Evolutionary conservation across 2,888 invertebrate genomes (phyloP), one percentile per base, ranked within the genome.

Genomic region (Bombylius major): DNA sequence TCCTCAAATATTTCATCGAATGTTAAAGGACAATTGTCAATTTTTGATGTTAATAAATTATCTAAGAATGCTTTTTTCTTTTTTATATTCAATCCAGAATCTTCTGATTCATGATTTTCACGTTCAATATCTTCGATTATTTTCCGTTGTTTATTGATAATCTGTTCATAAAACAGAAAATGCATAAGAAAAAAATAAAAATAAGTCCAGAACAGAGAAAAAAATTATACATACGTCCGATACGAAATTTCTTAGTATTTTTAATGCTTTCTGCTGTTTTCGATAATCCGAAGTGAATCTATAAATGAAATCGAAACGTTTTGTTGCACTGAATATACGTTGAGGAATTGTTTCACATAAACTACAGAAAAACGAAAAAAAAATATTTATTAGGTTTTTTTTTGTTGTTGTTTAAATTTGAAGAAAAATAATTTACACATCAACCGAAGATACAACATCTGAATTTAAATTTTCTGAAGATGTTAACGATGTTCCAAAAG

Each of bases 1-100:
- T 72, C 72, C 52, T 72, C 72, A 45, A 67, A 70, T 13, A 72
- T 61, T 60, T 72, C 71, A 45, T 67, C 56, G 4, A 63, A 56
- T 5, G 61, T 67, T 49, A 72, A 57, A 0, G 66, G 66, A 0
- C 60, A 57, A 0, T 66, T 69, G 54, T 71, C 69, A n/a, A 71
- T 63, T 1, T 61, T 66, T 0, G 69, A 55, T 0, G 69, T 67
- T 0, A 72, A 62, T 0, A 72, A 55, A 0, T 67, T 71, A 33
- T 72, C 72, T 49, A 72, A 57, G 50, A 72, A 72, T 1, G 67
- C 72, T 61, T 65, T 62, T 55, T 67, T 71, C 31, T 62, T 8
- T 42, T 42, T 42, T 5, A 42, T 42, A 42, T 42, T 42, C 3
- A 42, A 42, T 42, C 11, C 39, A 11, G 1, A 4, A 4, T 11